Evolutionary conservation across 2,113 vertebrate species (phyloP).

Genomic region (Oriolus oriolus): DNA sequence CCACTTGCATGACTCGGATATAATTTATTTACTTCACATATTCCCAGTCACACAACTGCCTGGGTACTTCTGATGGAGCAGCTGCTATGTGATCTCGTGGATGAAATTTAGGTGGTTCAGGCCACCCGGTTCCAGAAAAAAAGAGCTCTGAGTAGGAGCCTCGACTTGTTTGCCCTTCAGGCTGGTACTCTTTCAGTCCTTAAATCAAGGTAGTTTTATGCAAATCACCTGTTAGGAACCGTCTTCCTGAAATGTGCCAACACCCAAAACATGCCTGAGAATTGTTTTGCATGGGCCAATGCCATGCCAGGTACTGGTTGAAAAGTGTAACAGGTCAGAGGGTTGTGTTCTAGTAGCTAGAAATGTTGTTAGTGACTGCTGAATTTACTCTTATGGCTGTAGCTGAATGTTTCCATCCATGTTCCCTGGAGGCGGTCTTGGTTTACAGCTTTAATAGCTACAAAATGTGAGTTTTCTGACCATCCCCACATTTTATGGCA

Average conservation of each 20-base stretch:
- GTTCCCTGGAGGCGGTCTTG: neutral
- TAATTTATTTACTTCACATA: neutral
- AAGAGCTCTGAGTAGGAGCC: neutral
- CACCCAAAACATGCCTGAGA: neutral
- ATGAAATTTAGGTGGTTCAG: neutral
- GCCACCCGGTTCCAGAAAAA: neutral
- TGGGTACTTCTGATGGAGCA: neutral
- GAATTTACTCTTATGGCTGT: neutral
- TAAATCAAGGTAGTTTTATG: neutral
- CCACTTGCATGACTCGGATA: neutral
- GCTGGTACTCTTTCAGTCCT: neutral
- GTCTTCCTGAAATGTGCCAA: neutral
- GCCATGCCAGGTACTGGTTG: neutral
- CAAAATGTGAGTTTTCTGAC: slow-evolving; percentile 21
- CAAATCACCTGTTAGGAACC: neutral
- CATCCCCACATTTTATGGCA: neutral
- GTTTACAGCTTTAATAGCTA: neutral
- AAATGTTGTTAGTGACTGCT: neutral
- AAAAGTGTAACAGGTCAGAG: neutral
- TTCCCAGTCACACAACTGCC: neutral
- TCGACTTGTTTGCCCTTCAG: neutral
- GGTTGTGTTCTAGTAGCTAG: neutral
- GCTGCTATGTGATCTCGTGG: neutral
- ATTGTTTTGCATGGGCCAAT: neutral
- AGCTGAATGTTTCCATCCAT: neutral